Base-by-base conservation (phyloP, 1,140 invertebrate genomes). In the Leptopilina boulardi region DNA sequence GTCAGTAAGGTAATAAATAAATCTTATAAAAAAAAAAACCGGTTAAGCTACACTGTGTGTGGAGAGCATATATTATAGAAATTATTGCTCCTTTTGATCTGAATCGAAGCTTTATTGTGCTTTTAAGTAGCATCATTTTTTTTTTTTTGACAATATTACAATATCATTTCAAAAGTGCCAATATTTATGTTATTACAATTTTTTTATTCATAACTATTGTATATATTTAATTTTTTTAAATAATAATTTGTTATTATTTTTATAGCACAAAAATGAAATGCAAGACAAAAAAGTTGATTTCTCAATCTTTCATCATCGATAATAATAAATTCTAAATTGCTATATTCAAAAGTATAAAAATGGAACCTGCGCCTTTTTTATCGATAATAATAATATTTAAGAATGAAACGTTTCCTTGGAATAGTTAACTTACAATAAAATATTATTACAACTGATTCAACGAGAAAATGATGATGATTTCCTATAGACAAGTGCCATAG, bases 21-120 rank as follows among this genome's bases (percentile, higher is more conserved):
- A 66, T 66, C 59, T 66, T 66, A 30, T 66, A 66, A 51, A 34
- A 59, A 56, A 59, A 66, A 59, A 66, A 66, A 66, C 59, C 59
- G 59, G 59, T 66, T 30, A 30, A 66, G 59, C 59, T 23, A 66
- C 59, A 66, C 23, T 30, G 15, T 30, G 11, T 30, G 15, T 30
- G 11, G 23, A 66, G 59, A 6, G 59, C 23, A 66, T 66, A 66
- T 66, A 66, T 66, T 66, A 66, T 5, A 66, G 15, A 66, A 66
- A 66, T 66, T 66, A 66, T 66, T 66, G 13, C 59, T 66, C 26
- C 59, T 66, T 26, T 66, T 66, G 59, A 66, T 66, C 59, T 66
- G 23, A 66, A 66, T 66, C 59, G 59, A 23, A n/a, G 26, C 26
- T 66, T 66, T 66, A 10, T 66, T 66, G 59, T 15, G 59, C n/a